Evolutionary conservation across 2,888 invertebrate species (phyloP).

Genomic region (Coenonympha glycerion): DNA sequence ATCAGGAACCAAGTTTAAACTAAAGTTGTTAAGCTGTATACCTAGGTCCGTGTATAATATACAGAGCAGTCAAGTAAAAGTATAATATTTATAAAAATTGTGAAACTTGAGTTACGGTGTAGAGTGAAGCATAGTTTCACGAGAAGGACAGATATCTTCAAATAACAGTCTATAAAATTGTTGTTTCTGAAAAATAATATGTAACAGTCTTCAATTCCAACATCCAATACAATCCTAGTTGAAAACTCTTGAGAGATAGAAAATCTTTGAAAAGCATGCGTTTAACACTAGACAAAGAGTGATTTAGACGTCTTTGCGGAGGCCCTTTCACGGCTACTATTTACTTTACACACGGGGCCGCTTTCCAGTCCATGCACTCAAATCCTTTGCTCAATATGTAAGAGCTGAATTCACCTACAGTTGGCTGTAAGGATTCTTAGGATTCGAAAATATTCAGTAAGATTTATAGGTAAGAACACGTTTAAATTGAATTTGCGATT

Average conservation of each 20-base stretch:
- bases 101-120: background rate
- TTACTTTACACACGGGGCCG: constrained; percentile 63
- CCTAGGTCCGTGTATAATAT: no score
- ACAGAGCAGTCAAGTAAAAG: no score
- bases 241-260: constrained; percentile 57
- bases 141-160: background rate
- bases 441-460: background rate
- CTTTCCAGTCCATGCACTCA: constrained; percentile 50
- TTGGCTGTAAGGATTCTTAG: constrained; percentile 7
- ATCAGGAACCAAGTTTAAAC: no score
- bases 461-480: background rate
- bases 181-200: constrained; percentile 34
- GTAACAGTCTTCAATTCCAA: constrained; percentile 48
- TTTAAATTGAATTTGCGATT: no score
- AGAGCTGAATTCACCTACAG: constrained; percentile 34
- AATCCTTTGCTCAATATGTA: constrained; percentile 52
- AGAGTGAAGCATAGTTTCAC: background rate
- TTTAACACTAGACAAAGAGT: constrained; percentile 71
- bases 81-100: background rate
- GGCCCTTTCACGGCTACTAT: constrained; percentile 63
- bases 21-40: no score
- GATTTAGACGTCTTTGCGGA: constrained; percentile 65
- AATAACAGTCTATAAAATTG: background rate
- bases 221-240: constrained; percentile 56
- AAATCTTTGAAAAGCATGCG: constrained; percentile 72